phyloP scores from a whole-genome alignment of 2,797 vertebrate species.

The Gadopsis bispinosus region DNA sequence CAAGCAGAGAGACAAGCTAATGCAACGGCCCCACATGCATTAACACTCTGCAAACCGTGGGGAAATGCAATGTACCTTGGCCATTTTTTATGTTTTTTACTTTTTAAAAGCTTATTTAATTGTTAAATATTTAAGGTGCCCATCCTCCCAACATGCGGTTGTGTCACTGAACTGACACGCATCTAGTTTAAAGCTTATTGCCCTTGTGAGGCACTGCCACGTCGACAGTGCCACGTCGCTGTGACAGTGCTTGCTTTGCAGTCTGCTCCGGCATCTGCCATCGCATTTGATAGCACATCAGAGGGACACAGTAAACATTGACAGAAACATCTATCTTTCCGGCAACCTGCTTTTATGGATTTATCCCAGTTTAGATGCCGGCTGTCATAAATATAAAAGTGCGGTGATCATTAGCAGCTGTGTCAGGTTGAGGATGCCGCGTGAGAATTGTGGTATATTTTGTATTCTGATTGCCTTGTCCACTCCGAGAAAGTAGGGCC shows the following conservation, averaged over 20 bases:
- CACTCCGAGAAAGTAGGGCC: constrained; percentile 37
- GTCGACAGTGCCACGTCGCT: constrained; percentile 25
- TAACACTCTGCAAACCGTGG: constrained; percentile 34
- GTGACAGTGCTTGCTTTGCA: constrained; percentile 53
- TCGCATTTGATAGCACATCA: constrained; percentile 64
- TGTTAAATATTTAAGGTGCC: constrained; percentile 66
- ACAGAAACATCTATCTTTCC: constrained; percentile 70
- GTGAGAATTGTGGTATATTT: constrained; percentile 1
- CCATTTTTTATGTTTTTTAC: constrained; percentile 12
- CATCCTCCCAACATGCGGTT: constrained; percentile 50
- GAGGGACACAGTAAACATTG: constrained; percentile 71
- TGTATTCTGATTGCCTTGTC: constrained; percentile 34
- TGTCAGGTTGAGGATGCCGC: constrained; percentile 19
- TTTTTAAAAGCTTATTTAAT: constrained; percentile 42
- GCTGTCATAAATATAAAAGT: constrained; percentile 53
- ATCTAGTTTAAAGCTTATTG: constrained; percentile 50
- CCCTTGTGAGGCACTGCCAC: constrained; percentile 40
- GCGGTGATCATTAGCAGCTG: constrained; percentile 47
- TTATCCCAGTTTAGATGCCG: constrained; percentile 41
- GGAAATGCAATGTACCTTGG: constrained; percentile 50
- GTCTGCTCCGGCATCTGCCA: constrained; percentile 65
- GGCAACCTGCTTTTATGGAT: constrained; percentile 60
- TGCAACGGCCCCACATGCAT: constrained; percentile 28
- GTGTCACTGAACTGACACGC: constrained; percentile 48
- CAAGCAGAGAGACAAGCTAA: constrained; percentile 5